Conservation (phyloP, 1,140 invertebrate species). For the Diorhabda elongata region DNA sequence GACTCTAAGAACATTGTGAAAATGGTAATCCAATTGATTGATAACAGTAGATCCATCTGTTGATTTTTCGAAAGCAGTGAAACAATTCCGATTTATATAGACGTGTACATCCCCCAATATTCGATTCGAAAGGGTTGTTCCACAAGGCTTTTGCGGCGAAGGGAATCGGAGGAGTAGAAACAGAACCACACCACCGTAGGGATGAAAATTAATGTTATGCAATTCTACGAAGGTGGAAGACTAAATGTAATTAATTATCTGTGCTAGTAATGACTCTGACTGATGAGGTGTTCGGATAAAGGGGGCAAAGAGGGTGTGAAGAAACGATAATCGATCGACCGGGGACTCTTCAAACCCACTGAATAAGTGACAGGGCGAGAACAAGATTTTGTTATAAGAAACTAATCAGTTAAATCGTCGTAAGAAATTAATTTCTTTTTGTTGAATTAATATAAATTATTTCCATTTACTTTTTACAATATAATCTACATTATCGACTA, state of each 20-base stretch:
- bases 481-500: too few species aligned
- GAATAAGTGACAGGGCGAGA: too few species aligned
- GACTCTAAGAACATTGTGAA: too few species aligned
- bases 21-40: too few species aligned
- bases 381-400: too few species aligned
- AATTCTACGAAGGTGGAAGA: constrained; percentile 49
- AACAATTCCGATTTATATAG: background rate
- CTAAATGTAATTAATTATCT: constrained; percentile 51
- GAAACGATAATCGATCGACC: constrained; percentile 20
- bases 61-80: background rate
- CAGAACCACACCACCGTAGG: constrained; percentile 23
- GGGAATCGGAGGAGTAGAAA: constrained; percentile 26
- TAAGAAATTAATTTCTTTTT: too few species aligned
- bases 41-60: too few species aligned
- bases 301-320: constrained; percentile 21
- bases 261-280: constrained; percentile 50
- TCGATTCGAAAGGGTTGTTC: constrained; percentile 17
- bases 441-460: too few species aligned
- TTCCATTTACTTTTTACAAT: too few species aligned
- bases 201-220: constrained; percentile 50
- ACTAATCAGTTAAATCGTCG: too few species aligned
- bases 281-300: constrained; percentile 47
- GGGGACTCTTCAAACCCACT: too few species aligned
- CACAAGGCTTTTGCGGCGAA: constrained; percentile 2
- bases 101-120: background rate